These are phyloP conservation scores for Ranitomeya variabilis DNA, from an alignment of 2,113 vertebrate species.

Conservation along the genomic window DNA sequence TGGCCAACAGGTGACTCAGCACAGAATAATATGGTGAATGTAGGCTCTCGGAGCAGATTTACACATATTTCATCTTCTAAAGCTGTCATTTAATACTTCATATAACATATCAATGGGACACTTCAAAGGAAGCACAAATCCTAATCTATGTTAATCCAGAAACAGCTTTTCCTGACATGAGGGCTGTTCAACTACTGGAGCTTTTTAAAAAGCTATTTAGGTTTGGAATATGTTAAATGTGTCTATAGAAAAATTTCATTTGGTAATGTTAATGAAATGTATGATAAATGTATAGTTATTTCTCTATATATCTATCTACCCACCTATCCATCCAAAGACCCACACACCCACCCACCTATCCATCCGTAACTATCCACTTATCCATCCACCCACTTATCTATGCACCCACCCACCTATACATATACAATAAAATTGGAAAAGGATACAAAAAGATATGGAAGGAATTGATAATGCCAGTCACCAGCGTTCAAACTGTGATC, in stretches of 20 bases:
- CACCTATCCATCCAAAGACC: no score
- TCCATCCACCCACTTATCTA: no score
- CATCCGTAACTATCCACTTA: no score
- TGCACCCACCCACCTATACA: no score
- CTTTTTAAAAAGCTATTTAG: not conserved
- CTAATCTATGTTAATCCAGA: constrained; percentile 27
- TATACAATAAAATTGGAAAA: no score
- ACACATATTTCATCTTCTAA: constrained; percentile 8
- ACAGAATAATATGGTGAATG: not conserved
- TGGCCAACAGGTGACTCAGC: not conserved
- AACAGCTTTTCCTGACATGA: constrained; percentile 11
- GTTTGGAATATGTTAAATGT: not conserved
- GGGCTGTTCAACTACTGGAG: not conserved
- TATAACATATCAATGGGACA: not conserved
- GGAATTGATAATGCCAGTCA: no score
- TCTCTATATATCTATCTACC: no score
- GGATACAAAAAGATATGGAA: no score
- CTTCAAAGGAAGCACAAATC: constrained; percentile 24
- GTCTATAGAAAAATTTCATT: not conserved
- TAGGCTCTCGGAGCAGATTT: not conserved
- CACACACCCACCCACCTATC: no score
- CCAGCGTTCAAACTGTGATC: no score
- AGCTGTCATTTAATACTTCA: constrained; percentile 8
- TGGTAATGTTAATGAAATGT: not conserved
- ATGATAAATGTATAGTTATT: not conserved